These are phyloP conservation scores for Doryteuthis pealeii DNA, from an alignment of 1,140 invertebrate genomes.

Conservation along the genomic window DNA sequence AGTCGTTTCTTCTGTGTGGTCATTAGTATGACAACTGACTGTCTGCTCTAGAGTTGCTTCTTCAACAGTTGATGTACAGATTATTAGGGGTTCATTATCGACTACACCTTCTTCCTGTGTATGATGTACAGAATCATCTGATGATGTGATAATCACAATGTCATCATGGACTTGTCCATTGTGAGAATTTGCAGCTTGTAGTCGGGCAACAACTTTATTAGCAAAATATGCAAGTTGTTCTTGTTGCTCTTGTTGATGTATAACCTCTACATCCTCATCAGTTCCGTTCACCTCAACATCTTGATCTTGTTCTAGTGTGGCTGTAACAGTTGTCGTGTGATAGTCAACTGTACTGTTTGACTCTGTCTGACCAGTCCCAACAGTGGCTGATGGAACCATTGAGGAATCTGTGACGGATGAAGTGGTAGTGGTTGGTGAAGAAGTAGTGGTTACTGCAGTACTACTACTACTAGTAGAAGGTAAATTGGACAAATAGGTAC, in stretches of 20 bases:
- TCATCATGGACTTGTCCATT: constrained; percentile 1
- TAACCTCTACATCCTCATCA: not conserved
- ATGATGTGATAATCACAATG: constrained; percentile 11
- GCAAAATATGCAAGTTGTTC: not conserved
- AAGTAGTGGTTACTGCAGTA: not conserved
- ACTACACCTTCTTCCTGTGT: not conserved
- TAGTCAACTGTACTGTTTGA: not conserved
- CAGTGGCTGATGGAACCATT: constrained; percentile 26
- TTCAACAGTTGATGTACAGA: not conserved
- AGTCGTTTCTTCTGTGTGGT: not conserved
- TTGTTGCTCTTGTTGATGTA: not conserved
- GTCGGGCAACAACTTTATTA: constrained; percentile 3
- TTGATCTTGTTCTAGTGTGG: not conserved
- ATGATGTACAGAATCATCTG: not conserved
- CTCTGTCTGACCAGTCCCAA: constrained; percentile 34
- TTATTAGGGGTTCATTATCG: not conserved
- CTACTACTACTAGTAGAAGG: not conserved
- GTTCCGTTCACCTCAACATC: not conserved
- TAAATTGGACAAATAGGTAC: constrained; percentile 9
- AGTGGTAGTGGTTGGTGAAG: not conserved
- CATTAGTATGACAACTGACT: not conserved
- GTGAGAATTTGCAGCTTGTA: not conserved
- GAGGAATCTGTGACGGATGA: not conserved
- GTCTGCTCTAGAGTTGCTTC: not conserved
- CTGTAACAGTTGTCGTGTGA: not conserved